A percentile compares a stretch with the other conserved stretches of the same genome.
phyloP scores from a whole-genome alignment of 2,797 vertebrate genomes.

The Syngnathus rostellatus region DNA sequence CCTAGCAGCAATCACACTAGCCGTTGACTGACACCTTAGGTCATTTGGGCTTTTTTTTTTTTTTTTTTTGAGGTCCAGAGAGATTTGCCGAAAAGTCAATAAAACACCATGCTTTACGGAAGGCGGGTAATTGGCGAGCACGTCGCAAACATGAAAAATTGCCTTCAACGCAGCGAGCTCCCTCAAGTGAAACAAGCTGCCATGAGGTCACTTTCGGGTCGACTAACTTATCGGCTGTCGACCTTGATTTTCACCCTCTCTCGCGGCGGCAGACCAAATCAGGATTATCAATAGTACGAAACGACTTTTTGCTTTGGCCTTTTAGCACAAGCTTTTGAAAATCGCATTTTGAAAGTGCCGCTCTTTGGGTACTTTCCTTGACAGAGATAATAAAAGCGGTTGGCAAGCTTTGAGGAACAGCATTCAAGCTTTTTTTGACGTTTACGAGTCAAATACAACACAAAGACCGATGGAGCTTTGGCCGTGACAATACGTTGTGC shows the following conservation, averaged over 20 bases:
- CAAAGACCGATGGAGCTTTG: background rate
- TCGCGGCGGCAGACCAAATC: conserved; percentile 8
- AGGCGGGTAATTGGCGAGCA: conserved; percentile 63
- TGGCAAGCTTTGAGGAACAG: background rate
- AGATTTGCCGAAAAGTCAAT: conserved; percentile 55
- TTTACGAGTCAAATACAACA: too few relatives aligned
- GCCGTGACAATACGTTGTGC: background rate
- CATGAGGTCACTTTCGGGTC: conserved; percentile 52
- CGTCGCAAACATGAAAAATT: conserved; percentile 62
- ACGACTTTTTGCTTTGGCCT: background rate
- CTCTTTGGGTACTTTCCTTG: background rate
- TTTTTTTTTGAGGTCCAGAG: conserved; percentile 40
- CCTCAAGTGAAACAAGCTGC: conserved; percentile 53
- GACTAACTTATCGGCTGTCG: conserved; percentile 56
- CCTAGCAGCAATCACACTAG: too few relatives aligned
- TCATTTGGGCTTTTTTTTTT: too few relatives aligned
- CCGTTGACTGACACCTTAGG: too few relatives aligned
- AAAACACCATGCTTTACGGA: conserved; percentile 64
- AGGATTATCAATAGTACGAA: background rate
- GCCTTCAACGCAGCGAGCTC: conserved; percentile 43
- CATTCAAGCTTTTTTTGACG: background rate
- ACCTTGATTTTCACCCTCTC: conserved; percentile 54
- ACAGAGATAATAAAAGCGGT: background rate
- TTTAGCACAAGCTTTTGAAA: background rate
- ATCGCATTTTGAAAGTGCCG: background rate